phyloP scores from a whole-genome alignment of 2,888 invertebrate genomes.

The Trisateles emortualis region DNA sequence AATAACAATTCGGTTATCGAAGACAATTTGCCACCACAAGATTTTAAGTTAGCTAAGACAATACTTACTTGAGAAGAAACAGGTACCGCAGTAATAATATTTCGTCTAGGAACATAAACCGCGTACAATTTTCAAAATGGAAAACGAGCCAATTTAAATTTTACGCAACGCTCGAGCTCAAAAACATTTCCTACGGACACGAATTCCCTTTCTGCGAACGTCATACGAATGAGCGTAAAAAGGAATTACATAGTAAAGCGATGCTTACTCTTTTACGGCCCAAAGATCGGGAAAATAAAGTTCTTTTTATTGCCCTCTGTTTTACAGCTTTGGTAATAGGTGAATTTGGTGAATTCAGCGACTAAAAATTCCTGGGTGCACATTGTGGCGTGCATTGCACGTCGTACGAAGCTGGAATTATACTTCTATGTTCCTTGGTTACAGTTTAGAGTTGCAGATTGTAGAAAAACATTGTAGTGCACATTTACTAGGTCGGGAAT shows the following conservation, averaged over 20 bases:
- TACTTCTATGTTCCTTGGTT: not conserved
- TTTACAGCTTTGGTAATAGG: slow-evolving; percentile 73
- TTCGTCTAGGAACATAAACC: slow-evolving; percentile 33
- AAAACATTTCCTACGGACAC: slow-evolving; percentile 45
- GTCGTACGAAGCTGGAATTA: not conserved
- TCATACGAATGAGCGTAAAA: slow-evolving; percentile 65
- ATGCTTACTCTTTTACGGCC: slow-evolving; percentile 74
- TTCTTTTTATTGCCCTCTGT: slow-evolving; percentile 74
- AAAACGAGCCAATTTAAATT: slow-evolving; percentile 66
- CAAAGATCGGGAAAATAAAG: slow-evolving; percentile 76
- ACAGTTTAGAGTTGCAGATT: slow-evolving; percentile 16
- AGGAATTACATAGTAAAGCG: slow-evolving; percentile 74
- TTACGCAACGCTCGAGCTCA: slow-evolving; percentile 51
- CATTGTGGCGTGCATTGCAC: not conserved
- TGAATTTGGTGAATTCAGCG: slow-evolving; percentile 63
- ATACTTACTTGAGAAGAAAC: slow-evolving; percentile 25
- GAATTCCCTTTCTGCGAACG: slow-evolving; percentile 61
- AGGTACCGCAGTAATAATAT: slow-evolving; percentile 31
- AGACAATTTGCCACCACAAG: slow-evolving; percentile 13
- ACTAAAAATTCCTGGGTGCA: slow-evolving; percentile 46
- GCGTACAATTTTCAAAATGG: slow-evolving; percentile 45
- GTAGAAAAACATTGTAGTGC: slow-evolving; percentile 16
- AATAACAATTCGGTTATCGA: slow-evolving; percentile 25
- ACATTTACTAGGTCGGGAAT: slow-evolving; percentile 31
- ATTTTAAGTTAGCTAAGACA: slow-evolving; percentile 26